These are phyloP conservation scores for Macrophya annulata DNA, from an alignment of 2,888 invertebrate genomes.

Conservation along the genomic window DNA sequence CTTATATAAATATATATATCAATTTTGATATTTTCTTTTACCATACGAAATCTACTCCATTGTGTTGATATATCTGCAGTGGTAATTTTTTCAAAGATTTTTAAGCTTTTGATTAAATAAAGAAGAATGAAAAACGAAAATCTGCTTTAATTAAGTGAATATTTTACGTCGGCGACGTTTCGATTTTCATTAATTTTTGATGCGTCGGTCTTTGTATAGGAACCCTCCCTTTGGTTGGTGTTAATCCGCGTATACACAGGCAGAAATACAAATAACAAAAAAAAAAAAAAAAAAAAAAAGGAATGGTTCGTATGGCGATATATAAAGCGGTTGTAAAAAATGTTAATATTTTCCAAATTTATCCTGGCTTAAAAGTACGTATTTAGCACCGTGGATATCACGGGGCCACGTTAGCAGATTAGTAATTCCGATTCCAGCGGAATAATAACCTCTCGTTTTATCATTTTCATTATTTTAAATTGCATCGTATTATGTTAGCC, in stretches of 20 bases:
- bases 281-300: neutral
- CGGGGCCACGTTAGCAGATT: slow-evolving; percentile 17
- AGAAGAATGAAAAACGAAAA: neutral
- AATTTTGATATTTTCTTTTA: neutral
- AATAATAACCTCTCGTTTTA: slow-evolving; percentile 28
- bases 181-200: neutral
- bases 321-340: slow-evolving; percentile 25
- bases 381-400: slow-evolving; percentile 15
- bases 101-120: neutral
- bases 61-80: neutral
- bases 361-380: slow-evolving; percentile 12
- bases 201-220: neutral
- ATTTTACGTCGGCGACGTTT: neutral
- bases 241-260: neutral
- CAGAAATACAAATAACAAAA: neutral
- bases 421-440: slow-evolving; percentile 24
- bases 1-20: neutral
- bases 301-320: neutral
- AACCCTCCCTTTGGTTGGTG: neutral
- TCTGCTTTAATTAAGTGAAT: neutral
- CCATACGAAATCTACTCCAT: neutral
- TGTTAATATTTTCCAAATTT: slow-evolving; percentile 24
- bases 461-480: slow-evolving; percentile 43
- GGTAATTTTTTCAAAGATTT: neutral
- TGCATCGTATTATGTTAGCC: neutral